Conservation (phyloP, 1,140 invertebrate species). For the Drosophila parvula region DNA sequence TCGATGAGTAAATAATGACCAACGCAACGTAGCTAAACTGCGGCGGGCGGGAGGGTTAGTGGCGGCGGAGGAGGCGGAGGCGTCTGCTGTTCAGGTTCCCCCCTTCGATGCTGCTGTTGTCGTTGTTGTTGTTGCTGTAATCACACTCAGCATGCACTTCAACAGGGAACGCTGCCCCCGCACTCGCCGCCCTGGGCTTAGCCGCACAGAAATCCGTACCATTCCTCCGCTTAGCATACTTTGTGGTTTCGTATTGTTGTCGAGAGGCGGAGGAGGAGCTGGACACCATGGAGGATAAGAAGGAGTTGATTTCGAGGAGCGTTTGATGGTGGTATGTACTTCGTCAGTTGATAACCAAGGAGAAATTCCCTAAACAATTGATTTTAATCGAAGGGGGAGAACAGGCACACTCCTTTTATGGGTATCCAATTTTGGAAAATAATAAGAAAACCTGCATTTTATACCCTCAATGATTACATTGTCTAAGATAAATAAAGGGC, state of each 20-base stretch:
- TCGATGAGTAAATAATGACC: conserved; percentile 82
- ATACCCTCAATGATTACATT: no score
- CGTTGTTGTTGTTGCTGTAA: conserved; percentile 66
- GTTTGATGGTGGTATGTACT: not conserved
- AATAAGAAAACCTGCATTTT: not conserved
- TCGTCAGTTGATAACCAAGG: not conserved
- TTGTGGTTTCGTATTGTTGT: conserved; percentile 57
- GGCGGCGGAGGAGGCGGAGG: conserved; percentile 19
- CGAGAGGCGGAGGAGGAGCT: not conserved
- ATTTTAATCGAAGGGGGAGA: not conserved
- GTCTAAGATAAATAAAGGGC: not conserved
- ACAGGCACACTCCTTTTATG: not conserved
- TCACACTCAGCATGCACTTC: conserved; percentile 80
- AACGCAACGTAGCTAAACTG: conserved; percentile 75
- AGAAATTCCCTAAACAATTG: not conserved
- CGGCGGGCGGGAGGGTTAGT: conserved; percentile 29
- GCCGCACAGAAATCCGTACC: conserved; percentile 20
- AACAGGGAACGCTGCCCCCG: conserved; percentile 55
- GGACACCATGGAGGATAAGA: not conserved
- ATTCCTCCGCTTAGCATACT: conserved; percentile 31
- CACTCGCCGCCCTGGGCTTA: not conserved
- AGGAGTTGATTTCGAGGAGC: not conserved
- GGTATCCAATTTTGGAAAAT: not conserved
- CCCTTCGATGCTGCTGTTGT: conserved; percentile 16
- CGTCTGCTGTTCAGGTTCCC: conserved; percentile 43